Conservation (phyloP, 2,797 vertebrate species). For the Halcyon chelicuti region DNA sequence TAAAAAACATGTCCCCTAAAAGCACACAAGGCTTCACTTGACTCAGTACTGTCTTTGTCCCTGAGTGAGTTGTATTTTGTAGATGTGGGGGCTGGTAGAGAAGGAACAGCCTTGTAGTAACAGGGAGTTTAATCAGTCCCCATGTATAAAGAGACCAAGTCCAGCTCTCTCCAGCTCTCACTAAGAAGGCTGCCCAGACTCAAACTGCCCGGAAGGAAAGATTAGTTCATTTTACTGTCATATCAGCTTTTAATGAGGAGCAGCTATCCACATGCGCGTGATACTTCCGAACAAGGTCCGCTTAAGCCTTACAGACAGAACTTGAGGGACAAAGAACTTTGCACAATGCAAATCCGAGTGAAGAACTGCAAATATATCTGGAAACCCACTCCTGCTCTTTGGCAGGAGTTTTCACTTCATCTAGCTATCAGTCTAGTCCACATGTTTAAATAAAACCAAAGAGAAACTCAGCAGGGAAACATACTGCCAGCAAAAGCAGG, state of each 20-base stretch:
- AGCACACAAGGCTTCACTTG: neutral
- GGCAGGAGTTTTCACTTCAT: neutral
- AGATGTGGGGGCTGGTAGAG: neutral
- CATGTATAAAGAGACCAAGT: neutral
- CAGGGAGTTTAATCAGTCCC: neutral
- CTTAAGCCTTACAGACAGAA: neutral
- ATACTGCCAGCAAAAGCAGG: neutral
- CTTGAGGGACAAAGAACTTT: neutral
- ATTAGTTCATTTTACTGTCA: neutral
- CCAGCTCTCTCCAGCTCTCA: neutral
- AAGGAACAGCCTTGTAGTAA: neutral
- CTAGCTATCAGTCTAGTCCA: neutral
- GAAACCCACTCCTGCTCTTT: neutral
- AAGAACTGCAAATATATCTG: neutral
- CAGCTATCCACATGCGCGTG: accelerated
- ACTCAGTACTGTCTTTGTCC: neutral
- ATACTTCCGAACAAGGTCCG: neutral
- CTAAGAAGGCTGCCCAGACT: neutral
- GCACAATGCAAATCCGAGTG: neutral
- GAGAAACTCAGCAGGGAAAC: neutral
- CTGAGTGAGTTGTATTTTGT: neutral
- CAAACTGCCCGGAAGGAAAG: neutral
- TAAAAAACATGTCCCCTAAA: neutral
- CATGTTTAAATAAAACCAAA: neutral
- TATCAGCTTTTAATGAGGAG: neutral